These are phyloP conservation scores for Coenonympha glycerion DNA, from an alignment of 2,888 invertebrate species.

Conservation along the genomic window DNA sequence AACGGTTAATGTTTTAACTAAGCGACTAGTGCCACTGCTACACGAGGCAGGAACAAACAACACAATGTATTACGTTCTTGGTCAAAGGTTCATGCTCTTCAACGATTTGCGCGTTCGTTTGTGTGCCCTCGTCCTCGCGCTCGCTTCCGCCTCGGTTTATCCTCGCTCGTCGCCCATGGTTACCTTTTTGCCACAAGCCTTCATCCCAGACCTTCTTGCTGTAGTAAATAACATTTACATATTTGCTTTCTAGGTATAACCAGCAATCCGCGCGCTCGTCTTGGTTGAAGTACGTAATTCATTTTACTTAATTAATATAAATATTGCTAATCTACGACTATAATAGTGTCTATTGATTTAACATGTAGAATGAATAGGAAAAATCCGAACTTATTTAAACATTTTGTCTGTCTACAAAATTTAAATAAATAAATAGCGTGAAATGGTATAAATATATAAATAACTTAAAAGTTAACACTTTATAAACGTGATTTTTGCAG, in stretches of 20 bases:
- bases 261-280: conserved; percentile 72
- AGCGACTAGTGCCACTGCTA: neutral
- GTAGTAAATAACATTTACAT: conserved; percentile 37
- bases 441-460: no score
- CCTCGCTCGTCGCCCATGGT: conserved; percentile 70
- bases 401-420: no score
- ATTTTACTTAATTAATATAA: conserved; percentile 40
- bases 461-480: no score
- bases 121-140: conserved; percentile 69
- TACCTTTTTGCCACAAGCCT: conserved; percentile 65
- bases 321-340: no score
- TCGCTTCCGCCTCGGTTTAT: conserved; percentile 71
- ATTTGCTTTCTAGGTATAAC: conserved; percentile 75
- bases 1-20: neutral
- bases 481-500: no score
- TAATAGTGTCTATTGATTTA: no score
- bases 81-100: conserved; percentile 44
- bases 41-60: neutral
- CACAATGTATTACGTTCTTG: conserved; percentile 6
- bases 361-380: no score
- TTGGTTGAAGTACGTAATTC: conserved; percentile 72
- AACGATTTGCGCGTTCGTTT: conserved; percentile 51
- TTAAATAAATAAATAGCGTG: no score
- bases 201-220: conserved; percentile 65
- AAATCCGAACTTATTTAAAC: no score